Evolutionary conservation across 2,888 invertebrate species (phyloP), one percentile per base, ranked within the genome.

Genomic region (Parascotia fuliginaria): DNA sequence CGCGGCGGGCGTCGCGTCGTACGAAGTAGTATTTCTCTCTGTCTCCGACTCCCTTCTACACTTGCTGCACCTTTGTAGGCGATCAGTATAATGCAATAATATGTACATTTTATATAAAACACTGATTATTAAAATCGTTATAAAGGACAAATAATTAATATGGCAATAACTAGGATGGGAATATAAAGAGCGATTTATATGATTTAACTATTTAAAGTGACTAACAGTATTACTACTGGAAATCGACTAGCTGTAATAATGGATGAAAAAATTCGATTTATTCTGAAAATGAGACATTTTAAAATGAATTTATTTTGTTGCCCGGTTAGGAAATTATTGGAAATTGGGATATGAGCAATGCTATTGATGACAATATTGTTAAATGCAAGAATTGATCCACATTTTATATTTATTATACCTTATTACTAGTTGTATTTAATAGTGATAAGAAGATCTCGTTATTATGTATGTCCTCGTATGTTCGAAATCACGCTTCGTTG

Each of bases 351-450:
- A 73, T 77, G 81, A 87, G 87, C 85, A 87, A 88, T 87, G 87
- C 80, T 87, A 90, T 79, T 75, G 74, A 88, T 84, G 92, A 92
- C 91, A 91, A 91, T 92, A 92, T 90, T 91, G 89, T 90, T 91
- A 83, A 82, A 83, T 69, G 82, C 87, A 87, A 87, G 77, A 80
- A 77, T 81, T 87, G 81, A 84, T 88, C 80, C 86, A 89, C 89
- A 85, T 88, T 89, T 87, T 89, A 86, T 85, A 73, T 46, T 61
- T 71, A 68, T 62, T 70, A 71, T 70, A 75, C 65, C 72, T 69
- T 79, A 67, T 78, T 78, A 77, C 75, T 82, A 84, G 79, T 73
- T 77, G 71, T 82, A 82, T 75, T 62, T 73, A 46, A 70, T 84
- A 85, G 82, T 65, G 49, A 66, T 85, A 85, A 83, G 81, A 70